phyloP scores from a whole-genome alignment of 2,113 vertebrate species.

The Todiramphus chloris region DNA sequence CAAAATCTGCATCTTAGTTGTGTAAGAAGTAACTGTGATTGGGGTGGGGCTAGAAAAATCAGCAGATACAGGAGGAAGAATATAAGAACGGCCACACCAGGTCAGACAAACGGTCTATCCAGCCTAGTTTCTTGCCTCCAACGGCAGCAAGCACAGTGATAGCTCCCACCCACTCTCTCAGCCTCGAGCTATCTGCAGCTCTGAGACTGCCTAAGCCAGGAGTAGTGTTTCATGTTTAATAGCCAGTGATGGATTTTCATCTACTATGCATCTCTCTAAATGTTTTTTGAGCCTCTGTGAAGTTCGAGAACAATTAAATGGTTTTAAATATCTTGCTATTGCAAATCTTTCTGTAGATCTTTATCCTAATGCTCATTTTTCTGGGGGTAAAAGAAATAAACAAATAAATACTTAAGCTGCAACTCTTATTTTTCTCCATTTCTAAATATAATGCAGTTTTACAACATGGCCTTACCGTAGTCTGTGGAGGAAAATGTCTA shows the following conservation, averaged over 20 bases:
- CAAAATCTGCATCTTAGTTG: not conserved
- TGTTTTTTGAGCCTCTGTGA: not conserved
- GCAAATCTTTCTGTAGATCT: not conserved
- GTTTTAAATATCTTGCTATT: not conserved
- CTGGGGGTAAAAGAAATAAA: not conserved
- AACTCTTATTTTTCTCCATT: not conserved
- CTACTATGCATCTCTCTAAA: not conserved
- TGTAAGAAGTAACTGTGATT: not conserved
- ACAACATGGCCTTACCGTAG: not conserved
- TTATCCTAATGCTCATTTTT: not conserved
- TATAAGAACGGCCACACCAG: rapidly evolving
- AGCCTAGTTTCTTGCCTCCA: not conserved
- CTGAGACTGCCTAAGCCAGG: not conserved
- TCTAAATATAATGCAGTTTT: not conserved
- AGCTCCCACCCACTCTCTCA: not conserved
- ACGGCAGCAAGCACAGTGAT: not conserved
- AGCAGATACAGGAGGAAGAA: not conserved
- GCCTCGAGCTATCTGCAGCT: not conserved
- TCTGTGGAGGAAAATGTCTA: not conserved
- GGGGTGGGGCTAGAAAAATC: not conserved
- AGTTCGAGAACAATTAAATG: not conserved
- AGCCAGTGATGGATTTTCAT: conserved; percentile 6
- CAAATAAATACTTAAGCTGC: not conserved
- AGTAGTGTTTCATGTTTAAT: not conserved
- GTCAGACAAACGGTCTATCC: not conserved